These are phyloP conservation scores for Sebastes schlegelii DNA, from an alignment of 2,113 vertebrate genomes.

Conservation along the genomic window DNA sequence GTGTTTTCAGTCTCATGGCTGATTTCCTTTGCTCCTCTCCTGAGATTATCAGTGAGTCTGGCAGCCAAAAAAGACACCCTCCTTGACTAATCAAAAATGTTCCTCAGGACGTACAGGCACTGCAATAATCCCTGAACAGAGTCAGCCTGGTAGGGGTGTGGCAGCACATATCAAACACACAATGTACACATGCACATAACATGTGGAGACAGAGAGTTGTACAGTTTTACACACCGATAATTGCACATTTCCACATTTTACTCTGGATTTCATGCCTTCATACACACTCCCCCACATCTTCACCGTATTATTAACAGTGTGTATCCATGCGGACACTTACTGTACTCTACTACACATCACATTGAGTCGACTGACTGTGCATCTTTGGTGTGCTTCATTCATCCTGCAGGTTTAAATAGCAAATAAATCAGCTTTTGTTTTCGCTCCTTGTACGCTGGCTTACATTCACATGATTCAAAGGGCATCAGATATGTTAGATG, in stretches of 20 bases:
- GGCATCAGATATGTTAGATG: conserved; percentile 62
- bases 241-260: neutral
- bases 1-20: conserved; percentile 74
- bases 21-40: conserved; percentile 64
- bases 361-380: neutral
- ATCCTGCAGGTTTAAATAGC: conserved; percentile 19
- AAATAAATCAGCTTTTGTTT: conserved; percentile 42
- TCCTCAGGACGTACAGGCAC: conserved; percentile 45
- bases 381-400: neutral
- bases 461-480: conserved; percentile 38
- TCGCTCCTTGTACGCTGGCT: conserved; percentile 9
- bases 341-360: conserved; percentile 3
- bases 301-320: conserved; percentile 24
- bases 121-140: conserved; percentile 38
- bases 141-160: conserved; percentile 44
- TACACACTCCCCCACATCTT: conserved; percentile 23
- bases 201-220: conserved; percentile 1
- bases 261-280: conserved; percentile 13
- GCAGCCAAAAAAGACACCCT: conserved; percentile 63
- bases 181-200: conserved; percentile 1
- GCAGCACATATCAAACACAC: conserved; percentile 44
- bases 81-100: conserved; percentile 57
- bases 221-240: conserved; percentile 1
- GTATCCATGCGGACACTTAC: neutral
- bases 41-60: conserved; percentile 69